phyloP scores from a whole-genome alignment of 2,797 vertebrate species.

The Xiphophorus birchmanni region DNA sequence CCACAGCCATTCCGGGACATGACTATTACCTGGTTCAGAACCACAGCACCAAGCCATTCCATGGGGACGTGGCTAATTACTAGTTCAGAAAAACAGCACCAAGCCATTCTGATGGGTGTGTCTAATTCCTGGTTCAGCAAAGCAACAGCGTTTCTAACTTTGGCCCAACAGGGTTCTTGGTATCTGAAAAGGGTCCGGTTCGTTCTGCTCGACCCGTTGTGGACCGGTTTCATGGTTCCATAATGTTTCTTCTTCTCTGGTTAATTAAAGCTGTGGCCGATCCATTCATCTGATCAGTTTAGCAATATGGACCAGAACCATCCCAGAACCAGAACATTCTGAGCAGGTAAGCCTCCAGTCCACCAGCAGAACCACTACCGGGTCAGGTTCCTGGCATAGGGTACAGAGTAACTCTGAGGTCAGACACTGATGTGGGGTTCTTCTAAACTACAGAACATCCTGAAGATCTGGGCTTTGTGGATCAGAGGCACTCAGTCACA shows the following conservation, averaged over 20 bases:
- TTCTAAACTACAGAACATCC: neutral
- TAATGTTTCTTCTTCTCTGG: neutral
- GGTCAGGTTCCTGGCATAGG: neutral
- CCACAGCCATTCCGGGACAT: slow-evolving; percentile 24
- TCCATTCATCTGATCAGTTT: neutral
- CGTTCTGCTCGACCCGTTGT: neutral
- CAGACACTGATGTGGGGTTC: neutral
- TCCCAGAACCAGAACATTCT: neutral
- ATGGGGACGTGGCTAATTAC: neutral
- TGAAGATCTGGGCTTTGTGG: neutral
- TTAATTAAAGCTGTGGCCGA: neutral
- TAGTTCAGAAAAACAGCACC: slow-evolving; percentile 6
- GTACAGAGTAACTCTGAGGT: neutral
- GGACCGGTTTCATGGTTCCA: neutral
- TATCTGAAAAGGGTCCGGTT: neutral
- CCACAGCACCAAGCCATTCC: neutral
- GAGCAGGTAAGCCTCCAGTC: neutral
- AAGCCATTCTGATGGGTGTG: slow-evolving; percentile 24
- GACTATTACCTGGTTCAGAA: neutral
- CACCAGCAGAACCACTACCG: neutral
- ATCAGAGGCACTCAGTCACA: neutral
- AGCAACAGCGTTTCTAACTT: neutral
- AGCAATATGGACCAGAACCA: neutral
- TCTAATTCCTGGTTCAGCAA: neutral
- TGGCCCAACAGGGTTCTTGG: neutral